Evolutionary conservation across 1,140 invertebrate genomes (phyloP), one percentile per base, ranked within the genome.

Genomic region (Euura lappo): DNA sequence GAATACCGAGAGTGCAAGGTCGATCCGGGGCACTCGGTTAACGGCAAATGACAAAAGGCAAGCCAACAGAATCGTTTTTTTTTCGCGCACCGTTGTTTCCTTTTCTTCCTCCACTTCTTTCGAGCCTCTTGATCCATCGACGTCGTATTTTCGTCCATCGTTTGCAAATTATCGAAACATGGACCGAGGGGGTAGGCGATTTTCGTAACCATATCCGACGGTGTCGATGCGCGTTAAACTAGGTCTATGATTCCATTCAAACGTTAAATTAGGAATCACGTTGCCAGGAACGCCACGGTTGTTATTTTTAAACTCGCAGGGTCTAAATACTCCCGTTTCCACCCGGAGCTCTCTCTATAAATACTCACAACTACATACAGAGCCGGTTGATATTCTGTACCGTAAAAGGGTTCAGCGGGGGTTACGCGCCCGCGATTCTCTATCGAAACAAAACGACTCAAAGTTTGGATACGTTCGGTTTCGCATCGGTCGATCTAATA

Each of bases 261-360:
- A 60, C 51, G 51, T 60, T 60, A 60, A 60, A 60, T 60, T 60
- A 60, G 51, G 51, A 60, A 60, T 60, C 51, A 60, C 51, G 51
- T 60, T 60, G 51, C 51, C 51, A 60, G 51, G 51, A 60, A 60
- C 51, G 51, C 51, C 51, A 60, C 51, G 8, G 51, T 28, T 8
- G 3, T 60, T 60, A 60, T 60, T 60, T 60, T 60, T 60, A 60
- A 60, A 6, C 51, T n/a, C 51, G 51, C 51, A 60, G 51, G 51
- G 51, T 60, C 51, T 60, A 60, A 60, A 60, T 60, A 60, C 51
- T 60, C 51, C 51, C 51, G 51, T 60, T 60, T 60, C 51, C 51
- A 60, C 51, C 51, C 8, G 51, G 51, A 60, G 51, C 51, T 60
- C 51, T 60, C 51, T 60, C 51, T 60, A 60, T 60, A 6, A 60